Base-by-base conservation (phyloP, 2,888 invertebrate genomes). In the Heliconius ismenius region DNA sequence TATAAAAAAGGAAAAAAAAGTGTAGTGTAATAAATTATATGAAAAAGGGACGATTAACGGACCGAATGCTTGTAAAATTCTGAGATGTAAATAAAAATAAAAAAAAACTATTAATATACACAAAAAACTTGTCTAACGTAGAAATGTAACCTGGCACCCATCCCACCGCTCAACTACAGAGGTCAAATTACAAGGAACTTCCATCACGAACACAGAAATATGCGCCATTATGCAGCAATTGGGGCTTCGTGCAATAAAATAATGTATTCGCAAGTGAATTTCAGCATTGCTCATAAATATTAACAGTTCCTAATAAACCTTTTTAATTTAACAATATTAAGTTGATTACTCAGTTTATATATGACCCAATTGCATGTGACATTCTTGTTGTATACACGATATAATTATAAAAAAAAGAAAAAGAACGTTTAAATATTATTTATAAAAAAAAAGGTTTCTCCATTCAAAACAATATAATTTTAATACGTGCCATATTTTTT, bases 171-270 rank as follows among this genome's bases (percentile, higher is more conserved):
- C 24, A 67, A n/a, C 39, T 18, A 67, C 15, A 67, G 43, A 67
- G 67, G 67, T 67, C 24, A 4, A 67, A 67, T 70, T 70, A 28
- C 21, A 54, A 54, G 54, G 62, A 73, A 39, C 10, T 24, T 72
- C 32, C 28, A 24, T 10, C 39, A 73, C 58, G 24, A 21, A 62
- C 39, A 73, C 15, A 67, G 39, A 67, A 67, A 67, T 67, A 67
- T 67, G 43, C 67, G 39, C 67, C 67, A 67, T 67, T 67, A 67
- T 67, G 67, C 67, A 67, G 67, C 67, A 67, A 24, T 67, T 67
- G 39, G 39, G 39, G 67, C 24, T 67, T 67, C 67, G 67, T 67
- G 67, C 67, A 43, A 43, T 67, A 39, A 67, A 67, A 43, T 43
- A 67, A 39, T 67, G 67, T 67, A 43, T 43, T 67, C 7, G 18